Conservation (phyloP, 2,888 invertebrate genomes). For the Philonicus albiceps region DNA sequence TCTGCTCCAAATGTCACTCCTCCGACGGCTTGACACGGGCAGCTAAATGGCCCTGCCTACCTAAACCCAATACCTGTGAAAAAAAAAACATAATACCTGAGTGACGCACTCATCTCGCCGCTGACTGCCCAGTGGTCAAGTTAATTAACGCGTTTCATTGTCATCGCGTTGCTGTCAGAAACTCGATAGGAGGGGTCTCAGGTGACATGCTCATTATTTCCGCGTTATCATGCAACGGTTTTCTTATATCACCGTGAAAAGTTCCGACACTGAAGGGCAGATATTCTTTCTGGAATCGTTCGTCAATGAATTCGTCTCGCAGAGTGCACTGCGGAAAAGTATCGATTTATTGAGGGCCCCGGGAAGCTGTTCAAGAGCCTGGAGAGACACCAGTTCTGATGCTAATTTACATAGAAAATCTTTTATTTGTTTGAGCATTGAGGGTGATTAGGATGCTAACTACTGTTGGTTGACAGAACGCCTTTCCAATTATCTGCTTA, state of each 20-base stretch:
- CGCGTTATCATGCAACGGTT: neutral
- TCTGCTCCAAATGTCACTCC: neutral
- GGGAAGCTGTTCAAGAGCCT: neutral
- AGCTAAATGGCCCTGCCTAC: neutral
- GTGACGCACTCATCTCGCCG: neutral
- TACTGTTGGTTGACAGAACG: neutral
- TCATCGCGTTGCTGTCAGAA: neutral
- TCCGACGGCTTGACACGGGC: neutral
- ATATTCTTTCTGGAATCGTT: neutral
- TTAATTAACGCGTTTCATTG: neutral
- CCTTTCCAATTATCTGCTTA: neutral
- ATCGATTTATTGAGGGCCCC: neutral
- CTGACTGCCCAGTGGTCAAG: neutral
- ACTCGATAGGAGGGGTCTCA: neutral
- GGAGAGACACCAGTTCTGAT: neutral
- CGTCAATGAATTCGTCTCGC: neutral
- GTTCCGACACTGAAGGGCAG: neutral
- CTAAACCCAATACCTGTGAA: neutral
- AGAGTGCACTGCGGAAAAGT: neutral
- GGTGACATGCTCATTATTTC: slow-evolving; percentile 32
- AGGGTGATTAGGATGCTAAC: neutral
- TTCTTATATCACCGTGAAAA: neutral
- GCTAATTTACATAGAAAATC: neutral
- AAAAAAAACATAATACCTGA: neutral
- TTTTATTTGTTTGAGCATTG: neutral